Conservation (phyloP, 2,888 invertebrate genomes). For the Hydrotaea diabolus region DNA sequence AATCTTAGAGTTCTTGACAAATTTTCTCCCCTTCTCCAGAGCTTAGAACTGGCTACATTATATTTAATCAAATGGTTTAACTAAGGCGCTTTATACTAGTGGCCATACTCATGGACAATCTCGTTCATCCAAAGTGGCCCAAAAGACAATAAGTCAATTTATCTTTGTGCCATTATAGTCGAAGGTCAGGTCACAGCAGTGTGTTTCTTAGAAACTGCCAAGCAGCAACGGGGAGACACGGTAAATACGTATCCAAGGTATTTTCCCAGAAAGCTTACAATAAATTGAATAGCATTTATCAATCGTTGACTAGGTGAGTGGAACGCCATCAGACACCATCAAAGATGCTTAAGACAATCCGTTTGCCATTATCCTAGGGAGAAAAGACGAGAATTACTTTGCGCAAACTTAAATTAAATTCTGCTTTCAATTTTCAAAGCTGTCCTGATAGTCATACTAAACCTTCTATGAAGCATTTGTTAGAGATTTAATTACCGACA, state of each 20-base stretch:
- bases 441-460: not conserved
- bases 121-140: too few species aligned
- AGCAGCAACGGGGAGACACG: not conserved
- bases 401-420: not conserved
- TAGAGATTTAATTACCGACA: too few species aligned
- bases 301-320: slow-evolving; percentile 12
- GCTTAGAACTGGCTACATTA: too few species aligned
- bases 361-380: not conserved
- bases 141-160: slow-evolving; percentile 30
- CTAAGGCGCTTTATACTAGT: too few species aligned
- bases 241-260: not conserved
- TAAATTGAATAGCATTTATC: slow-evolving; percentile 41
- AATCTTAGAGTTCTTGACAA: not conserved
- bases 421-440: too few species aligned
- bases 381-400: not conserved
- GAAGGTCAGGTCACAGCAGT: slow-evolving; percentile 8
- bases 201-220: not conserved
- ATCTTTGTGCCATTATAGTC: not conserved
- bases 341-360: not conserved
- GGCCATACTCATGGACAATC: too few species aligned
- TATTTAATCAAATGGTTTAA: slow-evolving; percentile 6
- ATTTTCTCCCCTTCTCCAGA: not conserved
- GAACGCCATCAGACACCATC: not conserved
- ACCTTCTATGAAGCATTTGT: too few species aligned
- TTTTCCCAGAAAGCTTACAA: slow-evolving; percentile 22